A percentile compares a stretch with the other conserved stretches of the same genome.
Evolutionary conservation across 2,113 vertebrate genomes (phyloP).

Genomic region (Ameiurus melas): DNA sequence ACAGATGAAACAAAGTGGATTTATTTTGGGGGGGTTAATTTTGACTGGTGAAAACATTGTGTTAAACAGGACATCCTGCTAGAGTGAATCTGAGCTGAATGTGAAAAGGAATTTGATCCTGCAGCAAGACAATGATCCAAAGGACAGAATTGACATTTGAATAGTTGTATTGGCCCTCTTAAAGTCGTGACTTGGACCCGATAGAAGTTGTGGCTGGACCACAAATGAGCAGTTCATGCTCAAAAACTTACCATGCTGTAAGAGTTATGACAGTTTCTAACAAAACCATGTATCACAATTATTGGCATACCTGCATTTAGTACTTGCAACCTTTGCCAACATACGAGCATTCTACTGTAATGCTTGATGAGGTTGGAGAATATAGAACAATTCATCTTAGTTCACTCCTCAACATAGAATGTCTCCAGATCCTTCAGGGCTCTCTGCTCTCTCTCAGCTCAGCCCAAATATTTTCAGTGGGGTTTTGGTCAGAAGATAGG

Average conservation of each 20-base stretch:
- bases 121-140: background rate
- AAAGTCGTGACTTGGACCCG: conserved; percentile 14
- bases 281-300: background rate
- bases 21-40: background rate
- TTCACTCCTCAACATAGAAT: background rate
- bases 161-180: background rate
- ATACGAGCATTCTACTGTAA: background rate
- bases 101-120: background rate
- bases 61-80: background rate
- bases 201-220: background rate
- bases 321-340: background rate
- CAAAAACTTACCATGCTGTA: background rate
- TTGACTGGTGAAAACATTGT: no score
- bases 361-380: background rate
- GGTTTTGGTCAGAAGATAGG: background rate
- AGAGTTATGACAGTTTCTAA: background rate
- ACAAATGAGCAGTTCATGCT: conserved; percentile 25
- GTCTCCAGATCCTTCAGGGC: background rate
- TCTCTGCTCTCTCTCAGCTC: background rate
- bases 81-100: background rate
- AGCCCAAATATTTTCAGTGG: background rate
- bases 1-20: background rate
- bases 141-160: background rate
- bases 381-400: background rate
- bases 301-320: background rate